Evolutionary conservation across 1,140 invertebrate species (phyloP).

Genomic region (Macrostomum lignano): DNA sequence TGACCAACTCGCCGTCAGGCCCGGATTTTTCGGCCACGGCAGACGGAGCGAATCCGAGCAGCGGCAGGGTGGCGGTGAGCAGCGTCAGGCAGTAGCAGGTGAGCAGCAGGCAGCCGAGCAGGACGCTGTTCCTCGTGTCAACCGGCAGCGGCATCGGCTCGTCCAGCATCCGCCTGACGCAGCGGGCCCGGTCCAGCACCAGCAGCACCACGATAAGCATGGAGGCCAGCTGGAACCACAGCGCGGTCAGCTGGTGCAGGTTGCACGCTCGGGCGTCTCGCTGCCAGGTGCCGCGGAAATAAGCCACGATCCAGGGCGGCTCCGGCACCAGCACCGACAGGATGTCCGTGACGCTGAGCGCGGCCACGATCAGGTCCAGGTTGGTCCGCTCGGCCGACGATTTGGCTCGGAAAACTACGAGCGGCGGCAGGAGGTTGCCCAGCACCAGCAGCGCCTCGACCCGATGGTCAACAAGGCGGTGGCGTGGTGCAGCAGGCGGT

Average conservation of each 20-base stretch:
- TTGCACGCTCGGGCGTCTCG: conserved; percentile 11
- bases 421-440: conserved; percentile 11
- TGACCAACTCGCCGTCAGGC: too few species aligned
- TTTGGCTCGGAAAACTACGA: conserved; percentile 9
- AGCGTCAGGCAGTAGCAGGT: conserved; percentile 9
- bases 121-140: conserved; percentile 7
- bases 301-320: conserved; percentile 11
- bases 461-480: conserved; percentile 10
- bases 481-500: too few species aligned
- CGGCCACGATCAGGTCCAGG: conserved; percentile 11
- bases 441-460: conserved; percentile 10
- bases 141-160: not conserved
- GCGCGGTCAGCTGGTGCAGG: conserved; percentile 12
- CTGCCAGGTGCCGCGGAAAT: conserved; percentile 12
- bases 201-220: conserved; percentile 12
- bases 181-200: conserved; percentile 9
- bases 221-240: conserved; percentile 11
- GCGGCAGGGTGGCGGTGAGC: conserved; percentile 10
- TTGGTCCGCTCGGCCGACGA: conserved; percentile 9
- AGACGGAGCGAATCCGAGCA: conserved; percentile 12
- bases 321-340: conserved; percentile 13
- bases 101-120: conserved; percentile 8
- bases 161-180: conserved; percentile 5
- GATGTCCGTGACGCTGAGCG: conserved; percentile 12
- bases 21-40: too few species aligned